phyloP scores from a whole-genome alignment of 2,113 vertebrate species.

The Bujurquina vittata region DNA sequence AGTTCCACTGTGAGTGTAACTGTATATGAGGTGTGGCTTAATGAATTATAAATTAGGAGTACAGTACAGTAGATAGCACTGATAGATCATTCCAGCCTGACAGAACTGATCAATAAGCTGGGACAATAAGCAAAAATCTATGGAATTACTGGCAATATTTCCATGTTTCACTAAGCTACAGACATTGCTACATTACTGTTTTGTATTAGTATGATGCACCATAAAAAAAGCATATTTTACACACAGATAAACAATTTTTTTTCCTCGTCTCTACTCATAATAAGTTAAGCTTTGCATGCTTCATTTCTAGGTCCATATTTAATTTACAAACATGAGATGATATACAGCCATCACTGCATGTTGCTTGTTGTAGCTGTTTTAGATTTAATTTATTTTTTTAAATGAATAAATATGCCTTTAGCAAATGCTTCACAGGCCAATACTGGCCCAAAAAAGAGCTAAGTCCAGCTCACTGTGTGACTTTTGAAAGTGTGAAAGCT shows the following conservation, averaged over 20 bases:
- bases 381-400: background rate
- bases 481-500: background rate
- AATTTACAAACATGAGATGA: background rate
- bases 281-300: background rate
- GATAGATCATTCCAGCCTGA: conserved; percentile 14
- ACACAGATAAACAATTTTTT: background rate
- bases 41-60: conserved; percentile 67
- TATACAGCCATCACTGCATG: background rate
- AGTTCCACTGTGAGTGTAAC: conserved; percentile 41
- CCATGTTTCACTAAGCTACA: background rate
- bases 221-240: background rate
- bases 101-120: conserved; percentile 9
- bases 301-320: background rate
- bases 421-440: background rate
- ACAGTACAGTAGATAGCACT: conserved; percentile 30
- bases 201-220: too few species aligned
- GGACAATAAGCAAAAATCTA: background rate
- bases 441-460: background rate
- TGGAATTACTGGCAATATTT: background rate
- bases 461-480: background rate
- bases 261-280: background rate
- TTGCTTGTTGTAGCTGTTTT: background rate
- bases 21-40: conserved; percentile 47
- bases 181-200: background rate
- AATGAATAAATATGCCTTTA: background rate